Evolutionary conservation across 2,797 vertebrate genomes (phyloP), one percentile per base, ranked within the genome.

Genomic region (Anas bernieri): DNA sequence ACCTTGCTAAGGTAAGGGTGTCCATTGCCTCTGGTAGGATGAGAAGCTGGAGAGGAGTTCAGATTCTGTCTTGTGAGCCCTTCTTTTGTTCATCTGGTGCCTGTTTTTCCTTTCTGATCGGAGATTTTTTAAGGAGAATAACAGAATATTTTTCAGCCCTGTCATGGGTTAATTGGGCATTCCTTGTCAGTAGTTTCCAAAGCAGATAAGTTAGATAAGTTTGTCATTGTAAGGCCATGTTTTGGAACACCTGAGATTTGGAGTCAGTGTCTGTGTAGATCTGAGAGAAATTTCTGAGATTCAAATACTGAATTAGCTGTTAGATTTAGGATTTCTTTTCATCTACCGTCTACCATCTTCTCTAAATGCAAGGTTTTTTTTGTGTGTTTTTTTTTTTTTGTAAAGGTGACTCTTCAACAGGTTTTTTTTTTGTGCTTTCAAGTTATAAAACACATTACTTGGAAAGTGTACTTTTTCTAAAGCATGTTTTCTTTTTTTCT

Each of bases 1-100:
- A 81, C 81, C 75, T 91, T 84, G 33, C 66, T 83, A 92, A 87
- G 58, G 39, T 77, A 58, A 72, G 63, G 14, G 46, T 92, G n/a
- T 79, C 25, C 74, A 62, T 74, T 94, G 75, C 69, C 79, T 84
- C 8, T 91, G 61, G 66, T 62, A 92, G 69, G 54, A 78, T 90
- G 92, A 96, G 98, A 98, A 97, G 78, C 92, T 59, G 59, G 68
- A 81, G 28, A 64, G 52, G 37, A 95, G 68, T 92, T 96, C 59
- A 48, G 58, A 74, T 86, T 94, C 88, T 97, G 30, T 30, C 39
- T 80, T 64, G 25, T 93, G 95, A 90, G 62, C 73, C 77, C 95
- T 94, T 54, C 80, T 92, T 69, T 93, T 77, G 48, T 88, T 31
- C 55, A 20, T 4, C 92, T 87, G 90, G 64, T 81, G 39, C 64